phyloP scores from a whole-genome alignment of 2,888 invertebrate species.

The Aproaerema taeniolella region DNA sequence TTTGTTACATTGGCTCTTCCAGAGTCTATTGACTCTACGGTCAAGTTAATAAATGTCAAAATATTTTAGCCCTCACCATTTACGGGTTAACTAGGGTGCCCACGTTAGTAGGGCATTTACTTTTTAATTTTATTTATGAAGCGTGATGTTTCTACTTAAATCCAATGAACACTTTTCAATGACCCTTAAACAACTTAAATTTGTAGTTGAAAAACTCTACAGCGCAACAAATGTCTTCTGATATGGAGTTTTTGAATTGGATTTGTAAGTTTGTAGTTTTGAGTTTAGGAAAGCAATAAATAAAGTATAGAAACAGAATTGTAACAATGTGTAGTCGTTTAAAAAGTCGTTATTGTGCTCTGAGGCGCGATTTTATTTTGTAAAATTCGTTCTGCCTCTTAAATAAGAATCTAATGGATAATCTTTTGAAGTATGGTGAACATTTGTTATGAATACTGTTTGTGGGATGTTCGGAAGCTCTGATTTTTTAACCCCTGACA shows the following conservation, averaged over 20 bases:
- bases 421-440: too few species aligned
- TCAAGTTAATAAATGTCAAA: slow-evolving; percentile 58
- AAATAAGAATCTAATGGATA: slow-evolving; percentile 56
- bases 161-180: slow-evolving; percentile 35
- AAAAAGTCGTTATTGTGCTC: slow-evolving; percentile 43
- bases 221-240: neutral
- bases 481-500: too few species aligned
- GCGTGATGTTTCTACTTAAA: slow-evolving; percentile 53
- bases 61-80: slow-evolving; percentile 58
- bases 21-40: too few species aligned
- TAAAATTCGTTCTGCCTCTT: slow-evolving; percentile 49
- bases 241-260: neutral
- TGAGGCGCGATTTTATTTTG: slow-evolving; percentile 55
- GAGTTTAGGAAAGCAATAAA: slow-evolving; percentile 39
- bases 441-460: too few species aligned
- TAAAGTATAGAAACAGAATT: slow-evolving; percentile 43
- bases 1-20: too few species aligned
- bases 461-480: too few species aligned
- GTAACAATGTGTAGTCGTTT: slow-evolving; percentile 53
- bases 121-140: slow-evolving; percentile 69
- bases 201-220: neutral
- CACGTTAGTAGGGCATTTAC: slow-evolving; percentile 48
- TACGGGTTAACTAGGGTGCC: slow-evolving; percentile 62
- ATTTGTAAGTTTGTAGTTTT: slow-evolving; percentile 7
- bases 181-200: slow-evolving; percentile 12